phyloP scores from a whole-genome alignment of 1,140 invertebrate genomes.

The Hyles vespertilio region DNA sequence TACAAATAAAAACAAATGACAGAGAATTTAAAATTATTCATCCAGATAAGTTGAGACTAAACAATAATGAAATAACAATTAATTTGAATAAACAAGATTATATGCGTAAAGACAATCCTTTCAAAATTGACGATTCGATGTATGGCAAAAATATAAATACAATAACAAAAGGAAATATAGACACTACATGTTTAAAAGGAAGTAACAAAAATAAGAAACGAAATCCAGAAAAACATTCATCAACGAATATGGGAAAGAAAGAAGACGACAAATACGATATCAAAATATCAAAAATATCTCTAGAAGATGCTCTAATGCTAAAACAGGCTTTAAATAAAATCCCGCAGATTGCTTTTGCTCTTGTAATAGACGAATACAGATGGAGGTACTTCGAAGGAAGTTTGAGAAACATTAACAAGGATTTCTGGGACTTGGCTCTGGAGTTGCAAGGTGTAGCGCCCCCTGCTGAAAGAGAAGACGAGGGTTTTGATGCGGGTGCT shows the following conservation, averaged over 20 bases:
- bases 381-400: conserved; percentile 84
- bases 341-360: conserved; percentile 84
- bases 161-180: background rate
- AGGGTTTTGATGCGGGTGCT: conserved; percentile 82
- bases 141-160: too few relatives aligned
- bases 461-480: conserved; percentile 69
- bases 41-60: too few relatives aligned
- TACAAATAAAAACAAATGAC: too few relatives aligned
- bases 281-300: background rate
- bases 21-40: too few relatives aligned
- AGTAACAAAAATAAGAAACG: background rate
- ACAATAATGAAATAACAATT: too few relatives aligned
- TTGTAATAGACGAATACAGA: conserved; percentile 85
- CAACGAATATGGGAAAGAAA: background rate
- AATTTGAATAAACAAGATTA: too few relatives aligned
- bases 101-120: too few relatives aligned
- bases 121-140: too few relatives aligned
- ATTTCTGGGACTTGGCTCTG: conserved; percentile 80
- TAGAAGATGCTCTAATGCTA: conserved; percentile 73
- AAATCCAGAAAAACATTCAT: background rate
- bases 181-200: background rate
- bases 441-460: conserved; percentile 80
- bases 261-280: background rate
- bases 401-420: conserved; percentile 74
- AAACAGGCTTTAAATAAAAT: conserved; percentile 83